Evolutionary conservation across 2,888 invertebrate species (phyloP).

Genomic region (Pachymerium ferrugineum): DNA sequence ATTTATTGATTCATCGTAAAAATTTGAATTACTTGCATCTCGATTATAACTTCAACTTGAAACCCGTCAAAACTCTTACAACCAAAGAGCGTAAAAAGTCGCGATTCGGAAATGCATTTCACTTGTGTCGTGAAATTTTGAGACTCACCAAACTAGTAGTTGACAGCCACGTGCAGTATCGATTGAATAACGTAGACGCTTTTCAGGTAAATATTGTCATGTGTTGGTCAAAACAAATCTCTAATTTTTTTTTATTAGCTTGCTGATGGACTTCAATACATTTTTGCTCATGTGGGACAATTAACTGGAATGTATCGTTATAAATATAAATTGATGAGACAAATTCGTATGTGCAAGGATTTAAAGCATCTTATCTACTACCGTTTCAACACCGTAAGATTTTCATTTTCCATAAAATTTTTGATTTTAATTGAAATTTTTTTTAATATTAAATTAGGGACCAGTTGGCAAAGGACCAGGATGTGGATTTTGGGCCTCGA

Average conservation of each 20-base stretch:
- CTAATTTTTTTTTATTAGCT: constrained; percentile 57
- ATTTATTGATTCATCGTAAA: constrained; percentile 96
- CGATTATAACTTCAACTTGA: constrained; percentile 99
- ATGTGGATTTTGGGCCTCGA: constrained; percentile 97
- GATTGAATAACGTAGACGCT: constrained; percentile 98
- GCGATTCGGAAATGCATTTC: constrained; percentile 95
- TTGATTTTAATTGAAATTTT: neutral
- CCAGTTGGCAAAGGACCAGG: constrained; percentile 98
- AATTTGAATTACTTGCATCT: constrained; percentile 98
- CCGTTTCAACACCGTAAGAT: constrained; percentile 83
- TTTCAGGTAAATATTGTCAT: constrained; percentile 55
- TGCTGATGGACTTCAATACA: constrained; percentile 96
- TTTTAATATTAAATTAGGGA: constrained; percentile 56
- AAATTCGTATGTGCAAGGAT: constrained; percentile 99
- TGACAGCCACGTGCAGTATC: constrained; percentile 98
- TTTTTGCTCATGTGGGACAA: constrained; percentile 98
- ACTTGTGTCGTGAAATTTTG: constrained; percentile 96
- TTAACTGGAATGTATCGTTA: constrained; percentile 99
- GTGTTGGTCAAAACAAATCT: neutral
- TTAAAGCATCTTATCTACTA: constrained; percentile 99
- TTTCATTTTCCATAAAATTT: neutral
- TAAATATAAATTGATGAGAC: constrained; percentile 97
- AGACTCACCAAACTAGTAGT: constrained; percentile 97
- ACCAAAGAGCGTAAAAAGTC: constrained; percentile 99
- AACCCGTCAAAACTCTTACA: constrained; percentile 97